Conservation (phyloP, 2,888 invertebrate species). For the Chrysina gloriosa region DNA sequence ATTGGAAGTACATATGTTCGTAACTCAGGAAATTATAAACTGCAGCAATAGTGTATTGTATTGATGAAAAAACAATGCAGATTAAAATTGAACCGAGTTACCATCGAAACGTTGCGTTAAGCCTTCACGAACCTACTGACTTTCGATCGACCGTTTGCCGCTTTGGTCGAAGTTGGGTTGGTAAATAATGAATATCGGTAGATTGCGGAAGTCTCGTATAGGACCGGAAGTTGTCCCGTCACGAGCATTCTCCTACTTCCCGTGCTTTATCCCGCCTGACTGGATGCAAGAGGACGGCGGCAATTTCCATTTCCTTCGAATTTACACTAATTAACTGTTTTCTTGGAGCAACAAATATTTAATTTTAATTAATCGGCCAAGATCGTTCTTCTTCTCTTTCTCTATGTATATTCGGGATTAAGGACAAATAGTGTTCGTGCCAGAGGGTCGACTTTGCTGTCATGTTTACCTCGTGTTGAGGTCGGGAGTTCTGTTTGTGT, state of each 20-base stretch:
- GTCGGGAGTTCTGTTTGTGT: slow-evolving; percentile 23
- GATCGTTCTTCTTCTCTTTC: slow-evolving; percentile 29
- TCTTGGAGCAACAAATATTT: slow-evolving; percentile 37
- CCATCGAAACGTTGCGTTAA: slow-evolving; percentile 6
- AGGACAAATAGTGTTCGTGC: background rate
- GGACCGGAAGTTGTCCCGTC: slow-evolving; percentile 62
- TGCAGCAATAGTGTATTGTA: background rate
- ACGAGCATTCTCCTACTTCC: slow-evolving; percentile 57
- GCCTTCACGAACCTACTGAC: slow-evolving; percentile 6
- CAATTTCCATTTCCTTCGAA: slow-evolving; percentile 50
- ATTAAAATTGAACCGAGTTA: slow-evolving; percentile 1
- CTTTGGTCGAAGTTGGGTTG: slow-evolving; percentile 50
- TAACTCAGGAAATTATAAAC: background rate
- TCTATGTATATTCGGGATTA: slow-evolving; percentile 23
- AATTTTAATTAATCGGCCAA: slow-evolving; percentile 33
- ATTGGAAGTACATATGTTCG: background rate
- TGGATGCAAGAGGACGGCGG: slow-evolving; percentile 56
- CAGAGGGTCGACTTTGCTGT: slow-evolving; percentile 19
- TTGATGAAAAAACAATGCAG: background rate
- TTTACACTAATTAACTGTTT: slow-evolving; percentile 38
- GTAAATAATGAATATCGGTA: slow-evolving; percentile 62
- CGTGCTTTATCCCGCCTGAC: slow-evolving; percentile 58
- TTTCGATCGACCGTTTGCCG: slow-evolving; percentile 29
- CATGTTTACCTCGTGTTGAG: slow-evolving; percentile 27
- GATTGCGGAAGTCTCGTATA: slow-evolving; percentile 62